A percentile compares a stretch with the other conserved stretches of the same genome.
Conservation (phyloP, 2,113 vertebrate species). For the Microtus pennsylvanicus region DNA sequence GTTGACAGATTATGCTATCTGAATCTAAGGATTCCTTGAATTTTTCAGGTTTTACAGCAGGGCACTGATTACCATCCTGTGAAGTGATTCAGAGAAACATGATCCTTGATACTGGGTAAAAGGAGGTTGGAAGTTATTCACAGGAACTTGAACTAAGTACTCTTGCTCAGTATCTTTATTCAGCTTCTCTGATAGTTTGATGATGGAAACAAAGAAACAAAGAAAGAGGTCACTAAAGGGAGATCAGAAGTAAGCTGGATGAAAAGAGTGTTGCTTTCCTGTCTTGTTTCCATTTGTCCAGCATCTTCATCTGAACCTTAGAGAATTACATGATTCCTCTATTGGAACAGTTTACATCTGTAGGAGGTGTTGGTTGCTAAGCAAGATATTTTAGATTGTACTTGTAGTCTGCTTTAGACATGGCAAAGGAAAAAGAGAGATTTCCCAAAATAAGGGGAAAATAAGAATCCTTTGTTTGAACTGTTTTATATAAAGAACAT, state of each 20-base stretch:
- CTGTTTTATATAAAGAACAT: neutral
- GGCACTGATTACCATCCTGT: neutral
- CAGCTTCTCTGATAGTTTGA: neutral
- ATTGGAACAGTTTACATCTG: neutral
- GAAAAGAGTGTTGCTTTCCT: neutral
- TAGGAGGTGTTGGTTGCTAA: neutral
- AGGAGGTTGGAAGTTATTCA: neutral
- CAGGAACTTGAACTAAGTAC: neutral
- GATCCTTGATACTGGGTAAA: neutral
- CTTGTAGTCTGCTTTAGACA: neutral
- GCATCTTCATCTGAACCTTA: neutral
- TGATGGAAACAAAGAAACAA: neutral
- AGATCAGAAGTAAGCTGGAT: neutral
- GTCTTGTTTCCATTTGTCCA: neutral
- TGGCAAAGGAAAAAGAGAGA: neutral
- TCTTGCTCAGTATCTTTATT: neutral
- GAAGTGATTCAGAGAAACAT: neutral
- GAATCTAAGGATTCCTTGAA: neutral
- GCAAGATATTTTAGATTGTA: neutral
- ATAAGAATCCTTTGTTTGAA: neutral
- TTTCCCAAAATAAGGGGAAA: neutral
- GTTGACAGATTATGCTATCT: neutral
- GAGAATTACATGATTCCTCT: neutral
- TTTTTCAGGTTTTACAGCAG: neutral
- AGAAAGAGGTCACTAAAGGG: neutral